Base-by-base conservation (phyloP, 1,140 invertebrate species). In the Hypothenemus hampei region DNA sequence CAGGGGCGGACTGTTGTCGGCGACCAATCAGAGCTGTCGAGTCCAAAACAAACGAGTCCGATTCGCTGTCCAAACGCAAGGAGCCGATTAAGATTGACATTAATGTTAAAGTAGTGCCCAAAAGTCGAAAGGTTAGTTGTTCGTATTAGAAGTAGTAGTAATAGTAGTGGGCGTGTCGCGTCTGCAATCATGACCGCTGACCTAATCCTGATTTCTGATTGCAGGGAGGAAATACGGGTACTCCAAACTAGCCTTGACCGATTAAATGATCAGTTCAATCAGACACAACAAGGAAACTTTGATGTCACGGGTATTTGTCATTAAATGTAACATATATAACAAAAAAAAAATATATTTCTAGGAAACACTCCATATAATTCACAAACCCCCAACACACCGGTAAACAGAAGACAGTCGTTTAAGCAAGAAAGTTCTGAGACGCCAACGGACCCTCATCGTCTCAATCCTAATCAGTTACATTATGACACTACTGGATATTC, bases 61-160 rank as follows among this genome's bases (percentile, higher is more conserved):
- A 71, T 81, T 68, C 78, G 75, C 72, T 78, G 76, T 81, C 79
- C 75, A 72, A 81, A 81, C 81, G 81, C 83, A 83, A 82, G 79
- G 81, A 78, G 78, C 81, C 78, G 54, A 81, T 88, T 67, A 87
- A 87, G 76, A 79, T 87, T 68, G 85, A 87, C 75, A 81, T 88
- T 64, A 87, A 83, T 75, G 82, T 88, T 61, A 85, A 86, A 73
- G 73, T 88, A 67, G 79, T 84, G 69, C 84, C 84, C 36, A 86
- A 81, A 75, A 66, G 73, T 54, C 71, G 73, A 53, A 66, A 72
- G 70, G 70, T 72, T 50, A 68, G 69, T 70, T 57, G 26, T 29
- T 29, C 6, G 26, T 29, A 7, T 29, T 29, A 23, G 41, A 40
- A 33, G 7, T 37, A 37, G 6, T 10, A 37, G 15, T 15, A 37